Evolutionary conservation across 2,113 vertebrate genomes (phyloP).

Genomic region (Colossoma macropomum): DNA sequence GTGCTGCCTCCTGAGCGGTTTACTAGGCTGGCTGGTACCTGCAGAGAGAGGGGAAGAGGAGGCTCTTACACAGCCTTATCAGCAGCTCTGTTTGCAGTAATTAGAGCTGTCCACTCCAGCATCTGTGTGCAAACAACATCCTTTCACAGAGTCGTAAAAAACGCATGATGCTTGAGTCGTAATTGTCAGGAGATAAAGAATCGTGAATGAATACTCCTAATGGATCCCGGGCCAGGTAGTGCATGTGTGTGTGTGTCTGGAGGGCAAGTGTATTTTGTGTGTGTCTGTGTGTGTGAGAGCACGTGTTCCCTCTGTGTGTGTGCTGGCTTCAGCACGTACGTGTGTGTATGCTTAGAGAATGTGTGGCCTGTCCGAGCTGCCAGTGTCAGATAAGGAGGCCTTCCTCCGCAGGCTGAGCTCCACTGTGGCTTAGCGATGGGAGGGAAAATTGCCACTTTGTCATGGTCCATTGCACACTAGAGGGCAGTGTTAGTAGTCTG

Average conservation of each 20-base stretch:
- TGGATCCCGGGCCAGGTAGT: background rate
- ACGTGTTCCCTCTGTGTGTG: background rate
- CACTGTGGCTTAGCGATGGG: conserved; percentile 7
- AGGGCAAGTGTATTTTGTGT: too few relatives aligned
- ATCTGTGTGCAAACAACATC: conserved; percentile 18
- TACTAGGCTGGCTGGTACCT: conserved; percentile 7
- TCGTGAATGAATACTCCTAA: conserved; percentile 14
- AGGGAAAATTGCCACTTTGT: conserved; percentile 11
- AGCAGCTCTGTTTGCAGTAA: conserved; percentile 34
- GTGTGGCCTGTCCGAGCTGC: conserved; percentile 28
- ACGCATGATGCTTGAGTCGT: background rate
- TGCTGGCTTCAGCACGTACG: background rate
- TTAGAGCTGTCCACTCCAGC: conserved; percentile 16
- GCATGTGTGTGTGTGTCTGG: conserved; percentile 1
- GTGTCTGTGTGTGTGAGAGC: background rate
- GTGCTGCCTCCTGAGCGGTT: background rate
- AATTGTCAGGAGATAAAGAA: conserved; percentile 9
- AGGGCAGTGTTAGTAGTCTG: conserved; percentile 18
- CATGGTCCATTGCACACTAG: conserved; percentile 28
- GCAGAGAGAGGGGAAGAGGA: background rate
- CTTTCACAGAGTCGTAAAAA: conserved; percentile 23
- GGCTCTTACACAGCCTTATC: conserved; percentile 14
- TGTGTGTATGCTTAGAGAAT: background rate
- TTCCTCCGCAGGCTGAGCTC: background rate
- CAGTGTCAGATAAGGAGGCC: conserved; percentile 37